Evolutionary conservation across 2,113 vertebrate genomes (phyloP).

Genomic region (Nothobranchius kuhntae): DNA sequence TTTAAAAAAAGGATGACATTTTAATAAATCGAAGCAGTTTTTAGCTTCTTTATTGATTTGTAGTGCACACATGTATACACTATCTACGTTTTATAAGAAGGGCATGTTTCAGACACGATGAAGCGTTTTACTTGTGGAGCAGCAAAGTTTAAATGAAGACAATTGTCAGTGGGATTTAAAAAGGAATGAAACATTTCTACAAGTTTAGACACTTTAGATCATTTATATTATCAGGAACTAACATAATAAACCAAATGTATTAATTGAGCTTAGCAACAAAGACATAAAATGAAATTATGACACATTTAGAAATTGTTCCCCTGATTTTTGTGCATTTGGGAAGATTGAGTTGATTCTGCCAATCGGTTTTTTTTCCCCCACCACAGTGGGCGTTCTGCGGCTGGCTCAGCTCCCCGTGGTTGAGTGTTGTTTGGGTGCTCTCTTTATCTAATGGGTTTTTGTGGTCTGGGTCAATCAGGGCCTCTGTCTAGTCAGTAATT

Average conservation of each 20-base stretch:
- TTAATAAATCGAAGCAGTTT: background rate
- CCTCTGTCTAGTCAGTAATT: conserved; percentile 68
- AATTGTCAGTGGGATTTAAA: background rate
- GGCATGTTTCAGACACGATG: background rate
- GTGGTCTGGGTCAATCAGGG: conserved; percentile 69
- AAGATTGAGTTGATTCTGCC: conserved; percentile 14
- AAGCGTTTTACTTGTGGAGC: background rate
- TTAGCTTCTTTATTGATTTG: background rate
- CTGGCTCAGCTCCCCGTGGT: conserved; percentile 60
- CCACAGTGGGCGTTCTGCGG: conserved; percentile 53
- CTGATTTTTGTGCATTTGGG: background rate
- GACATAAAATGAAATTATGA: conserved; percentile 7
- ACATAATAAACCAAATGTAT: background rate
- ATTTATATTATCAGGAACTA: background rate
- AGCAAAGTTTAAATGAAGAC: background rate
- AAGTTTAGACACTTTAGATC: background rate
- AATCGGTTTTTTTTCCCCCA: conserved; percentile 38
- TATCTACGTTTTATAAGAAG: conserved; percentile 12
- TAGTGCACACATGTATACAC: background rate
- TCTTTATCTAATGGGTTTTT: conserved; percentile 72
- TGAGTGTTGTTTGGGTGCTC: conserved; percentile 65
- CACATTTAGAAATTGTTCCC: conserved; percentile 15
- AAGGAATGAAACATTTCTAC: background rate
- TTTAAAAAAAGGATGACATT: background rate
- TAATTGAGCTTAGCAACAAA: conserved; percentile 2